A percentile compares a stretch with the other conserved stretches of the same genome.
Evolutionary conservation across 2,888 invertebrate species (phyloP).

Genomic region (Brachynemurus nebulosus): DNA sequence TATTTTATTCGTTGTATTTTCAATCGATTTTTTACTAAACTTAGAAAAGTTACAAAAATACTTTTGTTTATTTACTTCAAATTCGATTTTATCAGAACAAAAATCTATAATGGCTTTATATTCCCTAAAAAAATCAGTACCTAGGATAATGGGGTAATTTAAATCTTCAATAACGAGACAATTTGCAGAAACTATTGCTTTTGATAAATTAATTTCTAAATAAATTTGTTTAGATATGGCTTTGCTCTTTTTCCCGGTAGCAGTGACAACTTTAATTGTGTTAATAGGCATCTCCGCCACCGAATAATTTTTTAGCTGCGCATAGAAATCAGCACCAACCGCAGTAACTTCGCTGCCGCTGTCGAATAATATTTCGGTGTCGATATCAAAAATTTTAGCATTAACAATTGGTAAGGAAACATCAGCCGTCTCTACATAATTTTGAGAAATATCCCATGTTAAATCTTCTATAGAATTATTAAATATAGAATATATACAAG

Average conservation of each 20-base stretch:
- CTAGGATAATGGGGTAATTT: not conserved
- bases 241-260: slow-evolving; percentile 2
- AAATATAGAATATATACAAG: not conserved
- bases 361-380: not conserved
- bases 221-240: not conserved
- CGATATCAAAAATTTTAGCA: not conserved
- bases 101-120: not conserved
- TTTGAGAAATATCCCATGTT: not conserved
- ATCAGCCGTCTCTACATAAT: not conserved
- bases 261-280: not conserved
- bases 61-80: not conserved
- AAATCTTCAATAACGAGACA: not conserved
- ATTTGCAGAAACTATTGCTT: not conserved
- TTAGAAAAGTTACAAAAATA: too few relatives aligned
- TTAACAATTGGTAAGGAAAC: not conserved
- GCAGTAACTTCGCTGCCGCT: not conserved
- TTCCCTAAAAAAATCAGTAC: slow-evolving; percentile 1
- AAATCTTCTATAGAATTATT: not conserved
- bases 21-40: too few relatives aligned
- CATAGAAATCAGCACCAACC: not conserved
- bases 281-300: not conserved
- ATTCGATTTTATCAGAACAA: not conserved
- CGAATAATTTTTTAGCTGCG: not conserved
- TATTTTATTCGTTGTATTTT: too few relatives aligned
- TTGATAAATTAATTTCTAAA: not conserved